A percentile compares a stretch with the other conserved stretches of the same genome.
Evolutionary conservation across 2,113 vertebrate genomes (phyloP).

Genomic region (Genyomyrus donnyi): DNA sequence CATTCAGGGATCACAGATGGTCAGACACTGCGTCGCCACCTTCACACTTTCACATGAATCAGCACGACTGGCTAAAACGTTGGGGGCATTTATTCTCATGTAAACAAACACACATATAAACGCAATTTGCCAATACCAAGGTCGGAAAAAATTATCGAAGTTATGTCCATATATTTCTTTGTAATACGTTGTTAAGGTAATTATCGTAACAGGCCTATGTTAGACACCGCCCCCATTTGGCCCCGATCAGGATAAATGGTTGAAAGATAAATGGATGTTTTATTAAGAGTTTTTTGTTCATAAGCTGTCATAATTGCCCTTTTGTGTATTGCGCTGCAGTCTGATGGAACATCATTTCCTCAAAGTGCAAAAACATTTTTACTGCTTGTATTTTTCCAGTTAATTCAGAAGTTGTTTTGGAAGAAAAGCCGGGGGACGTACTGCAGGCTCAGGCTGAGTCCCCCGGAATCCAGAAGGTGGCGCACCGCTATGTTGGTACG

Average conservation of each 20-base stretch:
- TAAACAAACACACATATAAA: not conserved
- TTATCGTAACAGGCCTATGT: not conserved
- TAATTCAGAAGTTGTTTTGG: not conserved
- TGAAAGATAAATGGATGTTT: not conserved
- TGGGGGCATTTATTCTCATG: not conserved
- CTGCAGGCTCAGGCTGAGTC: not conserved
- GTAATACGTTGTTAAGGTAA: not conserved
- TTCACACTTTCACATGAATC: not conserved
- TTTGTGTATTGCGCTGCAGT: not conserved
- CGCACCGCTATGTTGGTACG: conserved; percentile 26
- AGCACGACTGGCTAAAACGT: not conserved
- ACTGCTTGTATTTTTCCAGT: not conserved
- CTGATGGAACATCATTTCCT: not conserved
- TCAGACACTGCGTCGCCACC: no score
- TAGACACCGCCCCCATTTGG: not conserved
- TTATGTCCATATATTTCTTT: not conserved
- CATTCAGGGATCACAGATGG: no score
- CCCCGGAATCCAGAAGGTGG: not conserved
- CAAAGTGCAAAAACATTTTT: not conserved
- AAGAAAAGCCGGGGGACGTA: not conserved
- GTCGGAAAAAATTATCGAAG: not conserved
- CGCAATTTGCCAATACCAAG: not conserved
- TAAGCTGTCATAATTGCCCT: not conserved
- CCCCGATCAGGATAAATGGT: not conserved
- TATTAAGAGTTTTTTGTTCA: not conserved